Base-by-base conservation (phyloP, 2,888 invertebrate genomes). In the Caenorhabditis sulstoni region DNA sequence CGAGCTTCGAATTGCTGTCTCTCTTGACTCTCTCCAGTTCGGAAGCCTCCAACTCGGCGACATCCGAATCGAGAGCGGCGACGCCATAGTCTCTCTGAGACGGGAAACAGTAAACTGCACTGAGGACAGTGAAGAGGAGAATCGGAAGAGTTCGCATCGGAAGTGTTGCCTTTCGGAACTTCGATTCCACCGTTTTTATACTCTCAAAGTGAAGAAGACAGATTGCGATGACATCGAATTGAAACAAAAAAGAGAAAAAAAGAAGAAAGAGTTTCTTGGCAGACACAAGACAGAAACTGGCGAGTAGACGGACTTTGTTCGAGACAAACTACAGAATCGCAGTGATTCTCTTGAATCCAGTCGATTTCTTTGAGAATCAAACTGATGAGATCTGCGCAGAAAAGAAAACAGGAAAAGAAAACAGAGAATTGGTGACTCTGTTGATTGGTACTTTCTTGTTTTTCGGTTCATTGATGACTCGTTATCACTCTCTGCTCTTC, bases 71-170 rank as follows among this genome's bases (percentile, higher is more conserved):
- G 9, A 11, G 16, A 16, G 29, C 29, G 29, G 7, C 29, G 29
- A 29, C 7, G 3, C 29, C 29, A 29, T 29, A 29, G 29, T 64
- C 37, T 11, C 45, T 57, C 47, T 67, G 47, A 3, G 35, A 3
- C 11, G 67, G 67, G 23, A 50, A 68, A 11, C 50, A 68, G 16
- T 68, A 53, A 16, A 37, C 61, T 1, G 20, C 70, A 2, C 61
- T 53, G 29, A 29, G 29, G 7, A 61, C 39, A 3, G 61, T 12
- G 16, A 55, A n/a, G 0, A 62, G 16, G 16, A 61, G 55, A 20
- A 70, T 41, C 11, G 47, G 70, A 3, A 70, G 55, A 20, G 70
- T 70, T 53, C 61, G 52, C 70, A 70, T 70, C 23, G 5, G 29
- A 29, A 29, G 7, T 3, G 18, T 3, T 52, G 23, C 29, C 14